Percentiles rank a stretch among this genome's conserved stretches.
Conservation (phyloP, 1,140 invertebrate genomes). For the Conus betulinus region DNA sequence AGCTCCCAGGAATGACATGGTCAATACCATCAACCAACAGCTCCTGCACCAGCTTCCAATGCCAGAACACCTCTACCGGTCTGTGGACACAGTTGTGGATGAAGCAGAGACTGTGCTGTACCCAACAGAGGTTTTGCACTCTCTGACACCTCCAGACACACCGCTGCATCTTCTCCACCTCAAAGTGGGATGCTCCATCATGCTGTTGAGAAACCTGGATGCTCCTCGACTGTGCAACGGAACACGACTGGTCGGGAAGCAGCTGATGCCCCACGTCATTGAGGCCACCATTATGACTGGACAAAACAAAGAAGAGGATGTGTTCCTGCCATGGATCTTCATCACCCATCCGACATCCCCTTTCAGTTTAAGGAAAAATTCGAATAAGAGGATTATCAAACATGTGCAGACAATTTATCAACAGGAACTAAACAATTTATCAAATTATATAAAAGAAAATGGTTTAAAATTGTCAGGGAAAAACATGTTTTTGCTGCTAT, state of each 20-base stretch:
- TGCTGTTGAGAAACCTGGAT: conserved; percentile 74
- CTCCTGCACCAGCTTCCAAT: no score
- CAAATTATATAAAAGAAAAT: no score
- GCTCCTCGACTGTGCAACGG: conserved; percentile 70
- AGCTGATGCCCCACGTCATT: conserved; percentile 50
- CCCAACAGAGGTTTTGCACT: conserved; percentile 72
- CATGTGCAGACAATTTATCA: no score
- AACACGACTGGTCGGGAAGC: conserved; percentile 66
- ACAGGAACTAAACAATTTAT: no score
- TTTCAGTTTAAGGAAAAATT: no score
- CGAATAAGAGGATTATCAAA: no score
- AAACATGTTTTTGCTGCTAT: no score
- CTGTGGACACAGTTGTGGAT: conserved; percentile 52
- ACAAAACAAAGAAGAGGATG: conserved; percentile 25
- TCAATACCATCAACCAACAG: not conserved
- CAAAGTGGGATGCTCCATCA: conserved; percentile 70
- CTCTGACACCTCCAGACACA: conserved; percentile 64
- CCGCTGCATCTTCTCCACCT: conserved; percentile 73
- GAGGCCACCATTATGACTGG: conserved; percentile 47
- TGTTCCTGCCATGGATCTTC: conserved; percentile 44
- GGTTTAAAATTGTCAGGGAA: no score
- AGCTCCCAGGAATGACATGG: not conserved
- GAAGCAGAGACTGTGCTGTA: conserved; percentile 48
- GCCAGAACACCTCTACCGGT: not conserved
- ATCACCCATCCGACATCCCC: conserved; percentile 29